Percentiles rank a stretch among this genome's conserved stretches.
Conservation (phyloP, 2,888 invertebrate species). For the Phaedon cochleariae region DNA sequence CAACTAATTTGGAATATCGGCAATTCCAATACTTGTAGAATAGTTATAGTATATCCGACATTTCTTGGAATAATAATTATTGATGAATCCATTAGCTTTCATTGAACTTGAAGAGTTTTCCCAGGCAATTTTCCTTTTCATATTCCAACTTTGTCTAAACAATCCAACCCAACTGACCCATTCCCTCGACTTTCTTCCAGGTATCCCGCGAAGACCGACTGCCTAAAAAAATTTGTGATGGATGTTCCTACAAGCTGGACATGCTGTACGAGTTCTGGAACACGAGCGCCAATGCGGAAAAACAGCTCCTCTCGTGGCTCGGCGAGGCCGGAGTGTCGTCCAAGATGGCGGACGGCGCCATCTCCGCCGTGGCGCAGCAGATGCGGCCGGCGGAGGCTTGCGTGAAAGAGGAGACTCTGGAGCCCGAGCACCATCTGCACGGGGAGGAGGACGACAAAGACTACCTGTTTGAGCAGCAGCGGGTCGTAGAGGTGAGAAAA, state of each 20-base stretch:
- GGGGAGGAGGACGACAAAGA: slow-evolving; percentile 38
- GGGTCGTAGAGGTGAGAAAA: slow-evolving; percentile 40
- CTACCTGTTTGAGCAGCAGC: slow-evolving; percentile 35
- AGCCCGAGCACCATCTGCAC: slow-evolving; percentile 35
- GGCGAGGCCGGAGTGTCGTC: slow-evolving; percentile 47
- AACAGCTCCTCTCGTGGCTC: slow-evolving; percentile 60
- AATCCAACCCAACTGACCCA: no score
- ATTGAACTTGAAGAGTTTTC: no score
- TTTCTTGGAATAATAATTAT: no score
- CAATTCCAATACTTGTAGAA: no score
- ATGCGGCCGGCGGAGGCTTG: slow-evolving; percentile 39
- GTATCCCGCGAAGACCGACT: slow-evolving; percentile 72
- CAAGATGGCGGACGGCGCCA: slow-evolving; percentile 31
- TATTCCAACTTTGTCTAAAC: no score
- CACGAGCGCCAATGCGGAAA: slow-evolving; percentile 72
- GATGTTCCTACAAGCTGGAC: slow-evolving; percentile 76
- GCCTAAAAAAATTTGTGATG: slow-evolving; percentile 77
- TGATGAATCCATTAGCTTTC: no score
- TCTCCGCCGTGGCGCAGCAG: slow-evolving; percentile 32
- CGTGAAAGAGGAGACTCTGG: slow-evolving; percentile 47
- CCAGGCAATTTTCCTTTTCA: no score
- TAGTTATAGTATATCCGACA: no score
- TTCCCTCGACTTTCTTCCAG: slow-evolving; percentile 66
- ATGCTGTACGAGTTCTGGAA: slow-evolving; percentile 78
- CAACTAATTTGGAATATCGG: no score